A percentile compares a stretch with the other conserved stretches of the same genome.
Conservation (phyloP, 2,113 vertebrate species). For the Sphaerodactylus townsendi region DNA sequence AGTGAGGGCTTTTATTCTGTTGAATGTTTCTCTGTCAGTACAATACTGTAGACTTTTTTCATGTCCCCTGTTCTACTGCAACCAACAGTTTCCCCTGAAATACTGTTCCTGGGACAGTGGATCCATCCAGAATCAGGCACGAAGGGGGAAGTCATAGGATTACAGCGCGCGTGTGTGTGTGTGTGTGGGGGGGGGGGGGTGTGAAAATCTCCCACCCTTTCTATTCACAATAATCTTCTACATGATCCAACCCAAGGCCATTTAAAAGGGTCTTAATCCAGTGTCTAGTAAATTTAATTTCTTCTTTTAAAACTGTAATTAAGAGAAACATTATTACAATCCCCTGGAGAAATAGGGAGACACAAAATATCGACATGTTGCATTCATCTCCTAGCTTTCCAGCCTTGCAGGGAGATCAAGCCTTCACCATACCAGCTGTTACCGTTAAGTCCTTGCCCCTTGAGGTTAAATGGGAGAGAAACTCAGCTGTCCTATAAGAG, state of each 20-base stretch:
- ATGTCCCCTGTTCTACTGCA: too few relatives aligned
- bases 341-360: constrained; percentile 64
- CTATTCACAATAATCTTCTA: too few relatives aligned
- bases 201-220: too few relatives aligned
- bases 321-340: constrained; percentile 54
- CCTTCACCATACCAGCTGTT: constrained; percentile 69
- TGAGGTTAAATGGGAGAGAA: constrained; percentile 59
- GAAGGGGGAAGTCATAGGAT: too few relatives aligned
- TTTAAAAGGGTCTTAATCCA: constrained; percentile 36
- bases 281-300: constrained; percentile 20
- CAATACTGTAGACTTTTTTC: too few relatives aligned
- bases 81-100: too few relatives aligned
- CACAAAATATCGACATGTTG: constrained; percentile 66
- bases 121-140: too few relatives aligned
- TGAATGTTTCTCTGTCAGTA: too few relatives aligned
- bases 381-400: constrained; percentile 69
- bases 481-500: constrained; percentile 57
- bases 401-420: constrained; percentile 57
- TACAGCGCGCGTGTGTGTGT: too few relatives aligned
- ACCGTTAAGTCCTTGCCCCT: constrained; percentile 56
- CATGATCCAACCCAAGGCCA: neutral
- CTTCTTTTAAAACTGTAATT: constrained; percentile 50
- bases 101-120: too few relatives aligned
- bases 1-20: neutral
- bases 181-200: too few relatives aligned